phyloP scores from a whole-genome alignment of 2,113 vertebrate species.

The Bubo bubo region DNA sequence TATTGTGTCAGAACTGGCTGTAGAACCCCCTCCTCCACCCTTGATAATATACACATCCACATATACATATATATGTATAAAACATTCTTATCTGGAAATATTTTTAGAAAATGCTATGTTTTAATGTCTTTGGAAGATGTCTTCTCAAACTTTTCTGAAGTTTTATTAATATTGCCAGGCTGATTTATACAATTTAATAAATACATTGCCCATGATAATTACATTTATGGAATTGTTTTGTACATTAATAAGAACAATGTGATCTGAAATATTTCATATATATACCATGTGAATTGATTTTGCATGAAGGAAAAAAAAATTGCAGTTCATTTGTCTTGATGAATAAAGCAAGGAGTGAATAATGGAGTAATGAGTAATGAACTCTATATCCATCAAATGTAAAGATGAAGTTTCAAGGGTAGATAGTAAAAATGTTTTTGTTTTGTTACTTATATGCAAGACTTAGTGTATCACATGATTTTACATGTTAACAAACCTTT shows the following conservation, averaged over 20 bases:
- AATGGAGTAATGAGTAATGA: neutral
- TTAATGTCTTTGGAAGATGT: neutral
- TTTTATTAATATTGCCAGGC: neutral
- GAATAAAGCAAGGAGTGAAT: neutral
- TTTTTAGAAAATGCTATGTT: neutral
- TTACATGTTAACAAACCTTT: neutral
- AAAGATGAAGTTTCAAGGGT: neutral
- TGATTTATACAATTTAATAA: neutral
- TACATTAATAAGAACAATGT: neutral
- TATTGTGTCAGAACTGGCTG: neutral
- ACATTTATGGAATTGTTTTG: neutral
- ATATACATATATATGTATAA: no score
- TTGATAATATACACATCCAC: rapidly evolving
- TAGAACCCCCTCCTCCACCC: neutral
- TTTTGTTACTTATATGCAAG: neutral
- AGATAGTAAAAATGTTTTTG: neutral
- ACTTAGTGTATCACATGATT: neutral
- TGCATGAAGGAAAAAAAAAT: neutral
- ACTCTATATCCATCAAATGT: neutral
- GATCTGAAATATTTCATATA: neutral
- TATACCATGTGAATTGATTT: neutral
- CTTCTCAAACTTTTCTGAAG: neutral
- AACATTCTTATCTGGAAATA: neutral
- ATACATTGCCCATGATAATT: neutral
- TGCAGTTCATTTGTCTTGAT: neutral